Percentiles rank a stretch among this genome's conserved stretches.
phyloP scores from a whole-genome alignment of 2,113 vertebrate genomes.

The Edolisoma coerulescens region DNA sequence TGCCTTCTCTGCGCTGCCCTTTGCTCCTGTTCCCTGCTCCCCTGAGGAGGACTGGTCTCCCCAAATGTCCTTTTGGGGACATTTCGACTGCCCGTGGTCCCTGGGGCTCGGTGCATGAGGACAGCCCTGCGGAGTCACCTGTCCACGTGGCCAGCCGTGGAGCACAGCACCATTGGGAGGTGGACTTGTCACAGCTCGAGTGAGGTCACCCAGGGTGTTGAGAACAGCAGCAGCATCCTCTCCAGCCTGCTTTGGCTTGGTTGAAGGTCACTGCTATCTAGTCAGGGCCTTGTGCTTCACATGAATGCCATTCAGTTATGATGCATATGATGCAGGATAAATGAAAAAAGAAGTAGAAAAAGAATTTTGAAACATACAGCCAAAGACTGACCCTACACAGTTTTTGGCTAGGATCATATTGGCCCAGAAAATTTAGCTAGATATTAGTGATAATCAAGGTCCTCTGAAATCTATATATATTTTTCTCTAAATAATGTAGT shows the following conservation, averaged over 20 bases:
- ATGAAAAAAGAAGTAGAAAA: not conserved
- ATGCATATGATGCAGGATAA: not conserved
- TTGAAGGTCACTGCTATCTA: not conserved
- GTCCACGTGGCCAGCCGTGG: not conserved
- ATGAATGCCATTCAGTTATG: accelerated
- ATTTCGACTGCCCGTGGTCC: accelerated
- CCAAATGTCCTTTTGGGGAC: accelerated
- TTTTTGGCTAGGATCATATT: not conserved
- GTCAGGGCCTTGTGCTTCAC: not conserved
- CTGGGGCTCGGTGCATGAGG: accelerated
- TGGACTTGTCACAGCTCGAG: accelerated
- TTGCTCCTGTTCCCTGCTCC: no score
- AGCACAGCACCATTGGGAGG: accelerated
- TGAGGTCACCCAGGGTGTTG: accelerated
- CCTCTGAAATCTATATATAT: not conserved
- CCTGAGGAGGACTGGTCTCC: not conserved
- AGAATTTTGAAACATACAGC: not conserved
- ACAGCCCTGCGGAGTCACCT: no score
- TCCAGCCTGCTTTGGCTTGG: not conserved
- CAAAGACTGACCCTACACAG: not conserved
- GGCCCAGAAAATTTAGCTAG: not conserved
- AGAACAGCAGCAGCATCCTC: accelerated
- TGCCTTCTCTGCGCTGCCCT: not conserved
- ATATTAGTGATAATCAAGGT: not conserved
- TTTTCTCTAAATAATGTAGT: not conserved